Percentiles rank a stretch among this genome's conserved stretches.
phyloP scores from a whole-genome alignment of 2,797 vertebrate genomes.

The Catharus ustulatus region DNA sequence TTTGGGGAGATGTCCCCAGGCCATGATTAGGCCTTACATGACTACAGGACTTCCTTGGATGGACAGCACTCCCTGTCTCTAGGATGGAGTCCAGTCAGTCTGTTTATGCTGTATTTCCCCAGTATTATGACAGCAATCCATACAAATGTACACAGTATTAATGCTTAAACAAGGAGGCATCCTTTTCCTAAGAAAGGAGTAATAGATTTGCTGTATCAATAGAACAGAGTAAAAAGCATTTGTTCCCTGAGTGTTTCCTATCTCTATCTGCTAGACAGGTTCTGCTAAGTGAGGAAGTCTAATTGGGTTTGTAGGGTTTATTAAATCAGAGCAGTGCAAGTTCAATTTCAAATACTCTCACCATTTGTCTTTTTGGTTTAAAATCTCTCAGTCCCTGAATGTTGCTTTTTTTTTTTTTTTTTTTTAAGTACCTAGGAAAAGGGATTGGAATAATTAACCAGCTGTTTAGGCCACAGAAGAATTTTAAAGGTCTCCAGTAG shows the following conservation, averaged over 20 bases:
- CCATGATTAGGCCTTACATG: not conserved
- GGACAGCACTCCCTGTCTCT: not conserved
- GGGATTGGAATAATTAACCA: conserved; percentile 24
- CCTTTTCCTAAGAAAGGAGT: conserved; percentile 45
- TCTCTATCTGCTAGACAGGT: conserved; percentile 24
- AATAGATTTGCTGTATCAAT: conserved; percentile 32
- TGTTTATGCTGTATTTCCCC: not conserved
- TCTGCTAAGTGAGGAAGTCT: conserved; percentile 63
- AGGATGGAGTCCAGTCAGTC: not conserved
- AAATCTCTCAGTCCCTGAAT: conserved; percentile 17
- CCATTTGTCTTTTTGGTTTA: conserved; percentile 23
- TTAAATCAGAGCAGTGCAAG: conserved; percentile 51
- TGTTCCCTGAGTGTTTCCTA: not conserved
- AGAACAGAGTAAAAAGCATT: conserved; percentile 41
- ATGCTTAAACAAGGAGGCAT: not conserved
- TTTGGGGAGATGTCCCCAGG: not conserved
- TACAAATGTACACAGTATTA: not conserved
- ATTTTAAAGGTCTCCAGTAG: conserved; percentile 57
- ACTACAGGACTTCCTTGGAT: not conserved
- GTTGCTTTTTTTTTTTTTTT: not conserved
- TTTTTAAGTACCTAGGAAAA: conserved; percentile 36
- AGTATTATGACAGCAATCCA: not conserved
- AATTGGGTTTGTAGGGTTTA: conserved; percentile 54
- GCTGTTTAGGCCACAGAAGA: conserved; percentile 21
- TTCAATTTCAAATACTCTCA: conserved; percentile 18